Evolutionary conservation across 2,113 vertebrate genomes (phyloP).

Genomic region (Brachyistius frenatus): DNA sequence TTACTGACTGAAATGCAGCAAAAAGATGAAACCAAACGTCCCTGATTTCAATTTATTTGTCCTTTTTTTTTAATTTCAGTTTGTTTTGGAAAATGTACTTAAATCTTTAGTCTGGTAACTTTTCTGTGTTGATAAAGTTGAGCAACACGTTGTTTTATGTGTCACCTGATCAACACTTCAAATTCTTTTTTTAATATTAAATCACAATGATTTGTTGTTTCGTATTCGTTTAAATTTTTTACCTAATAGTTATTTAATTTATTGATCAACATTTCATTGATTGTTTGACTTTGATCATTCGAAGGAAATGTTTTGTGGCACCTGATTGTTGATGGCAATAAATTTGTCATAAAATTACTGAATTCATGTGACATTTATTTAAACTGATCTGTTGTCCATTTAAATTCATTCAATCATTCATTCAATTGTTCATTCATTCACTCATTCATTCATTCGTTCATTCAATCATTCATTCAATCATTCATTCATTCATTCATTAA

Average conservation of each 20-base stretch:
- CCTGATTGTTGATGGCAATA: slow-evolving; percentile 32
- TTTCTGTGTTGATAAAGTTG: too few relatives aligned
- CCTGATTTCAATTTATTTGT: too few relatives aligned
- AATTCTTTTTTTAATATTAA: not conserved
- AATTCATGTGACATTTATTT: not conserved
- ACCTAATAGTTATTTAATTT: not conserved
- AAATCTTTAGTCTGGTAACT: too few relatives aligned
- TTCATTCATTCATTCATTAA: too few relatives aligned
- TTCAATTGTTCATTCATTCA: too few relatives aligned
- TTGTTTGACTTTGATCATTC: slow-evolving; percentile 29
- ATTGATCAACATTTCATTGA: slow-evolving; percentile 29
- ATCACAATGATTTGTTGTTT: not conserved
- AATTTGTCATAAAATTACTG: not conserved
- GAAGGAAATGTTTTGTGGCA: slow-evolving; percentile 13
- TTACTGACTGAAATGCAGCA: too few relatives aligned
- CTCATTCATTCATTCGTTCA: too few relatives aligned
- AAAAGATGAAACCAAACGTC: not conserved
- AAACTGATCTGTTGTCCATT: accelerated
- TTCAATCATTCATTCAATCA: too few relatives aligned
- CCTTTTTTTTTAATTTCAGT: not conserved
- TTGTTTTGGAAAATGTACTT: not conserved
- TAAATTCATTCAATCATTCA: too few relatives aligned
- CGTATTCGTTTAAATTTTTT: not conserved
- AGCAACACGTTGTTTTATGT: too few relatives aligned
- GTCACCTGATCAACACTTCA: not conserved